Percentiles rank a stretch among this genome's conserved stretches.
These are phyloP conservation scores for Amphipoea oculea DNA, from an alignment of 2,888 invertebrate genomes.

Conservation along the genomic window DNA sequence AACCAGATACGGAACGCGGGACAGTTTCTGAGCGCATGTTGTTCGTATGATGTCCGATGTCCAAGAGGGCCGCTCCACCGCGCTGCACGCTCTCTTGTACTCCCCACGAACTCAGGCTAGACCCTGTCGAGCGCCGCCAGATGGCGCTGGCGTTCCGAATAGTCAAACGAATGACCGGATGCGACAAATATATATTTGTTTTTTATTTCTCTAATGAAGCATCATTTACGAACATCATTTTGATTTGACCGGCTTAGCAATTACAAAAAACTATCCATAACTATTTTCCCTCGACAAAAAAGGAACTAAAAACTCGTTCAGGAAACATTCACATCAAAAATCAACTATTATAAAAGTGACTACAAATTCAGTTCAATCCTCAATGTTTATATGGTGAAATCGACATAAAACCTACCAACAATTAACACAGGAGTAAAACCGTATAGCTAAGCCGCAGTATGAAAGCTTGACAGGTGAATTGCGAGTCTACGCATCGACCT, in stretches of 20 bases:
- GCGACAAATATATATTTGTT: background rate
- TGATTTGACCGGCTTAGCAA: background rate
- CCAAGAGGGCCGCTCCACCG: no score
- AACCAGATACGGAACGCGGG: no score
- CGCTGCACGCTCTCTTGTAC: no score
- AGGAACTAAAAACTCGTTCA: background rate
- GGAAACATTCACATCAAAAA: background rate
- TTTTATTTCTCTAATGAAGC: background rate
- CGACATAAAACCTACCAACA: background rate
- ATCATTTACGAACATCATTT: background rate
- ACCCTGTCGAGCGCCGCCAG: no score
- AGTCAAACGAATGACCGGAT: no score
- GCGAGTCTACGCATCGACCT: background rate
- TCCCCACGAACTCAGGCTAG: no score
- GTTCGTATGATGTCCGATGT: no score
- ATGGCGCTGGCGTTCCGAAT: no score
- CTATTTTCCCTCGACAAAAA: background rate
- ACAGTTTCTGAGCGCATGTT: no score
- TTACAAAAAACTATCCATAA: background rate
- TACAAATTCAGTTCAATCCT: background rate
- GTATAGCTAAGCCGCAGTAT: conserved; percentile 13
- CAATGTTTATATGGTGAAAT: background rate
- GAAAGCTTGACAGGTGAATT: conserved; percentile 31
- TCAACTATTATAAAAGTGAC: background rate
- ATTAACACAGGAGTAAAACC: background rate